phyloP scores from a whole-genome alignment of 2,113 vertebrate genomes.

The Cacatua alba region DNA sequence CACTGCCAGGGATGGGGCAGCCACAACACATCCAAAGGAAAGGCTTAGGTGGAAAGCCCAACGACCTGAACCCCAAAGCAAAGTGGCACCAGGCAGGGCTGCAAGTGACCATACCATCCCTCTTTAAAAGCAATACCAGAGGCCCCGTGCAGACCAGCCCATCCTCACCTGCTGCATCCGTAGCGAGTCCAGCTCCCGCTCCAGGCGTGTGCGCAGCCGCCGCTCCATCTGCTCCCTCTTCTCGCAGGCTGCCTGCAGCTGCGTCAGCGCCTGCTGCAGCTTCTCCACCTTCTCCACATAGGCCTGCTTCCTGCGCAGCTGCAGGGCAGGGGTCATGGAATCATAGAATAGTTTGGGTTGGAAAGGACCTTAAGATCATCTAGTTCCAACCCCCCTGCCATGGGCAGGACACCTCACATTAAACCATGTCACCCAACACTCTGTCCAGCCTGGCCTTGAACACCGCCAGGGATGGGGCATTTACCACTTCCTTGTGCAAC shows the following conservation, averaged over 20 bases:
- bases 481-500: no score
- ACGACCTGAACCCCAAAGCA: background rate
- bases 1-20: background rate
- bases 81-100: background rate
- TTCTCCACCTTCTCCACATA: constrained; percentile 87
- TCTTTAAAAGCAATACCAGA: background rate
- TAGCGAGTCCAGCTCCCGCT: constrained; percentile 84
- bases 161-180: constrained; percentile 82
- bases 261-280: constrained; percentile 84
- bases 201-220: constrained; percentile 83
- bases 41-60: background rate
- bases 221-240: constrained; percentile 88
- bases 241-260: constrained; percentile 84
- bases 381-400: background rate
- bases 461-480: no score
- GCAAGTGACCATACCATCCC: fast-evolving
- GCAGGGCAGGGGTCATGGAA: background rate
- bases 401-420: background rate
- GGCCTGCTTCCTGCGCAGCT: constrained; percentile 86
- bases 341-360: background rate
- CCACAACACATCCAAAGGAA: background rate
- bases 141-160: fast-evolving
- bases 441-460: no score
- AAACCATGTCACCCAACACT: background rate
- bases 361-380: background rate